Conservation (phyloP, 2,888 invertebrate species). For the Anticlea derivata region DNA sequence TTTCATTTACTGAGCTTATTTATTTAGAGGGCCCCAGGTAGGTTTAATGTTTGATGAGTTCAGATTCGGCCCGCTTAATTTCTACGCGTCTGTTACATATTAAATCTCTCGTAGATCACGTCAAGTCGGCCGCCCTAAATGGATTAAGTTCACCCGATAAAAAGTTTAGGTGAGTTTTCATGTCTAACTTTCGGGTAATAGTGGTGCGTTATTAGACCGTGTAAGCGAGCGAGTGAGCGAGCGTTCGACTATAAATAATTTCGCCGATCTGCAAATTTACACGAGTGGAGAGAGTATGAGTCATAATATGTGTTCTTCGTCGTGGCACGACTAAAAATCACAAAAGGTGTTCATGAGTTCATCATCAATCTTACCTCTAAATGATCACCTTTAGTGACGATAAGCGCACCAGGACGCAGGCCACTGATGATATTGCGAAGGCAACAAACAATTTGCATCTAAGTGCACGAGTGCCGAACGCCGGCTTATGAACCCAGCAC, state of each 20-base stretch:
- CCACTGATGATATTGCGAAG: slow-evolving; percentile 65
- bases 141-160: slow-evolving; percentile 55
- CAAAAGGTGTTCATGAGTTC: too few species aligned
- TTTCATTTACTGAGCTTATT: slow-evolving; percentile 79
- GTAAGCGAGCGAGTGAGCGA: slow-evolving; percentile 39
- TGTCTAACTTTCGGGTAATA: slow-evolving; percentile 31
- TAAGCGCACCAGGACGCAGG: too few species aligned
- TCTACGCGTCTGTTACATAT: slow-evolving; percentile 56
- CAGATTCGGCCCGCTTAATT: slow-evolving; percentile 73
- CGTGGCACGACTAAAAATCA: too few species aligned
- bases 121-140: slow-evolving; percentile 51
- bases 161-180: slow-evolving; percentile 37
- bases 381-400: too few species aligned
- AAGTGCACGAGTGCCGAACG: slow-evolving; percentile 38
- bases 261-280: slow-evolving; percentile 55
- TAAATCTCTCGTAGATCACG: slow-evolving; percentile 61
- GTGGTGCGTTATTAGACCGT: slow-evolving; percentile 33
- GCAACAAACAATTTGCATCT: slow-evolving; percentile 67
- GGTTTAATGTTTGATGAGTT: slow-evolving; percentile 80
- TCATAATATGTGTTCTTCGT: too few species aligned
- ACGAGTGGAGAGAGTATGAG: slow-evolving; percentile 53
- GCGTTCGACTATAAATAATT: slow-evolving; percentile 55
- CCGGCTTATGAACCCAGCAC: slow-evolving; percentile 57
- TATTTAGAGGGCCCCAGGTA: slow-evolving; percentile 74
- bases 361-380: too few species aligned